phyloP scores from a whole-genome alignment of 2,113 vertebrate species.

The Cyphomyrus plagiostoma region DNA sequence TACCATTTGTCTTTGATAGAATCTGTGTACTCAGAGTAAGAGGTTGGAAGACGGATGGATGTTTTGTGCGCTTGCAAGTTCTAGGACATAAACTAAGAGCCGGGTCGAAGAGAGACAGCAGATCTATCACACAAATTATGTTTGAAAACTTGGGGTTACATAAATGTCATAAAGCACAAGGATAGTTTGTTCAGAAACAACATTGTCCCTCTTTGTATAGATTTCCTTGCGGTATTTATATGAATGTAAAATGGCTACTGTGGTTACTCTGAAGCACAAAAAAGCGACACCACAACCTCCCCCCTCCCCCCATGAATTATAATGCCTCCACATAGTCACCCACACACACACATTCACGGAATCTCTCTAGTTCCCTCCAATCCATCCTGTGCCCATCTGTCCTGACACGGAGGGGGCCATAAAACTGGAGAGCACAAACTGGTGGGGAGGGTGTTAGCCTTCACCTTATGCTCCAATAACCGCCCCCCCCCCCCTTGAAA shows the following conservation, averaged over 20 bases:
- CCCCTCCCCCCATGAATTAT: background rate
- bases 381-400: slow-evolving; percentile 10
- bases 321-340: background rate
- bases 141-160: background rate
- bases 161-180: background rate
- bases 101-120: background rate
- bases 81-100: background rate
- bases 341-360: background rate
- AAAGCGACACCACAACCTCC: background rate
- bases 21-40: background rate
- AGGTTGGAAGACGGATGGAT: background rate
- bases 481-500: background rate
- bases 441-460: background rate
- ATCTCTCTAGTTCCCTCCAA: background rate
- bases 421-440: background rate
- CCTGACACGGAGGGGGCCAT: background rate
- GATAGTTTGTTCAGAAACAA: background rate
- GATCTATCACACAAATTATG: background rate
- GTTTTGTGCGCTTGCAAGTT: background rate
- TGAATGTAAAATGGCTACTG: background rate
- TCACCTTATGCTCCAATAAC: background rate
- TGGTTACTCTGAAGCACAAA: background rate
- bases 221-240: background rate
- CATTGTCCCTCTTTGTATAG: background rate
- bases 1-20: background rate